A percentile compares a stretch with the other conserved stretches of the same genome.
Evolutionary conservation across 2,113 vertebrate species (phyloP).

Genomic region (Bucco capensis): DNA sequence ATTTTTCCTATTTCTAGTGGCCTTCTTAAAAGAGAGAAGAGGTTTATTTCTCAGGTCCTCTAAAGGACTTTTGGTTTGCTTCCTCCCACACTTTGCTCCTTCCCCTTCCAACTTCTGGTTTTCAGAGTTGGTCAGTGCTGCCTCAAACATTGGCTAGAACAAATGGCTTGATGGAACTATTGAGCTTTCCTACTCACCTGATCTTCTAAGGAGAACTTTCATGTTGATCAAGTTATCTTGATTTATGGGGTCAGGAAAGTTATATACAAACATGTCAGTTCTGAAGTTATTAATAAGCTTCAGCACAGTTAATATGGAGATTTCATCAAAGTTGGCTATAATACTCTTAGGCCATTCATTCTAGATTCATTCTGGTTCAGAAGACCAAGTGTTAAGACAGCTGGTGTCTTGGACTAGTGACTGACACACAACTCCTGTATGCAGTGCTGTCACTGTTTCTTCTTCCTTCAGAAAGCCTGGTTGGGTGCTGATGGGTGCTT

Average conservation of each 20-base stretch:
- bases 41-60: background rate
- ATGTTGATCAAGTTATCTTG: background rate
- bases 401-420: background rate
- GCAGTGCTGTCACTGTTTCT: background rate
- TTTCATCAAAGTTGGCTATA: background rate
- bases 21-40: background rate
- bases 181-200: background rate
- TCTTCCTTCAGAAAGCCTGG: background rate
- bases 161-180: background rate
- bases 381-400: background rate
- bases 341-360: too few species aligned
- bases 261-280: background rate
- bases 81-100: background rate
- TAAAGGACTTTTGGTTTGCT: background rate
- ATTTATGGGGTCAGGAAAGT: background rate
- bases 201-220: background rate
- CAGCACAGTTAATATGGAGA: background rate
- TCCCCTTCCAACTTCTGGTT: background rate
- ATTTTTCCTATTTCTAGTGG: background rate
- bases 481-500: background rate
- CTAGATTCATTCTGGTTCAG: background rate
- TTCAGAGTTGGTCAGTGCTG: background rate
- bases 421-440: background rate
- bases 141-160: background rate
- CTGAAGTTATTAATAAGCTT: background rate